phyloP scores from a whole-genome alignment of 2,888 invertebrate genomes.

The Pseudoips prasinana region DNA sequence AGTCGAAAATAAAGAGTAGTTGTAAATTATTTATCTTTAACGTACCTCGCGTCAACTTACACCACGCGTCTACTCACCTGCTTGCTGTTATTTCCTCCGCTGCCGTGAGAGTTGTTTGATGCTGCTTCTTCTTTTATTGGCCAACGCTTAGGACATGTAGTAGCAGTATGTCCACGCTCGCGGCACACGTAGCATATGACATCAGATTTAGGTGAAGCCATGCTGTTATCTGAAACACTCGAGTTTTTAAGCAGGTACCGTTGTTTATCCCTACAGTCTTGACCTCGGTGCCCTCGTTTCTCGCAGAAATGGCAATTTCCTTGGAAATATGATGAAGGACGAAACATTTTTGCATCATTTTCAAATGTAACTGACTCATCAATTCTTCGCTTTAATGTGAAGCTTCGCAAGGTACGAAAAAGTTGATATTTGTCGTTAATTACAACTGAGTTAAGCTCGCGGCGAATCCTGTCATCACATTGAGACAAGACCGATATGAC shows the following conservation, averaged over 20 bases:
- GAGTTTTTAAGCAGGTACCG: neutral
- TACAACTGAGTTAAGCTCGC: conserved; percentile 1
- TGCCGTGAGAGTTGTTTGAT: neutral
- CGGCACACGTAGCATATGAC: conserved; percentile 4
- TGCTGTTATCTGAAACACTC: neutral
- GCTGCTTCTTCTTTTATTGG: conserved; percentile 1
- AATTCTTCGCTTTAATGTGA: conserved; percentile 1
- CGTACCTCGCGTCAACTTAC: conserved; percentile 1
- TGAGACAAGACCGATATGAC: conserved; percentile 12
- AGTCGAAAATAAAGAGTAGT: conserved; percentile 5
- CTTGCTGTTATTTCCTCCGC: neutral
- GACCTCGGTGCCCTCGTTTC: neutral
- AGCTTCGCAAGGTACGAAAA: neutral
- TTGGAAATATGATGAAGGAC: neutral
- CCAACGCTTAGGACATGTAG: conserved; percentile 1
- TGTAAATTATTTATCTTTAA: conserved; percentile 1
- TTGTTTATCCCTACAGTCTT: conserved; percentile 1
- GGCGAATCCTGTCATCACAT: neutral
- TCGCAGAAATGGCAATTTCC: conserved; percentile 2
- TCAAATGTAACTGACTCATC: neutral
- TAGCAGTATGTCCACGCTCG: conserved; percentile 1
- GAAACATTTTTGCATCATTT: neutral
- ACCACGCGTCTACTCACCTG: neutral
- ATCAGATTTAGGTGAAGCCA: neutral
- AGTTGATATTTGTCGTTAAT: conserved; percentile 3